phyloP scores from a whole-genome alignment of 2,113 vertebrate species.

The Chionomys nivalis region DNA sequence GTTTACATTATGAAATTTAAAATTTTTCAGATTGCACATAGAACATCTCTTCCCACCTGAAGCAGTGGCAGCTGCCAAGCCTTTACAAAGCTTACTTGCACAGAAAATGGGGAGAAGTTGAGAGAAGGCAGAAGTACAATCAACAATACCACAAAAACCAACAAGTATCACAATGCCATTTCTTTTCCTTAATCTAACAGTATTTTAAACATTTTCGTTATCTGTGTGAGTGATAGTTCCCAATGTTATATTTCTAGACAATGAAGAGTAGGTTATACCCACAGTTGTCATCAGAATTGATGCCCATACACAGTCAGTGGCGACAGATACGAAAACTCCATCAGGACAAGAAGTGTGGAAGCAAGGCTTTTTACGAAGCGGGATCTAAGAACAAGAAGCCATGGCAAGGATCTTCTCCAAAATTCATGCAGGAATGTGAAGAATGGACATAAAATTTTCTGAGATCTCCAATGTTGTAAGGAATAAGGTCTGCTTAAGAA shows the following conservation, averaged over 20 bases:
- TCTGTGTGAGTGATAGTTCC: background rate
- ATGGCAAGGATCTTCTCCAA: background rate
- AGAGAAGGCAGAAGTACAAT: background rate
- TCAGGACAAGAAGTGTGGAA: background rate
- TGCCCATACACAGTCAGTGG: background rate
- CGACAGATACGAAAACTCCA: background rate
- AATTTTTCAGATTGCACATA: too few relatives aligned
- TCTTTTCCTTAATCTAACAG: background rate
- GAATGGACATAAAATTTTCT: background rate
- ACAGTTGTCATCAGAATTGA: background rate
- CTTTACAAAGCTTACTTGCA: background rate
- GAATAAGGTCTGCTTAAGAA: background rate
- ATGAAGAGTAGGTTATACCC: accelerated
- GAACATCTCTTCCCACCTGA: too few relatives aligned
- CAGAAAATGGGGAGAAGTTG: background rate
- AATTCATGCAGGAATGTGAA: accelerated
- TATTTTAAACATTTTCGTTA: background rate
- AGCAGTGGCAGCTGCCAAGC: background rate
- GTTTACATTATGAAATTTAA: too few relatives aligned
- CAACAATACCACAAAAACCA: background rate
- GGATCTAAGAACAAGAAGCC: background rate
- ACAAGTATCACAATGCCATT: background rate
- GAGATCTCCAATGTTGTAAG: background rate
- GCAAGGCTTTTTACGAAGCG: accelerated
- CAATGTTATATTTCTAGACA: background rate